Evolutionary conservation across 2,113 vertebrate genomes (phyloP).

Genomic region (Gymnocephalus cernua): DNA sequence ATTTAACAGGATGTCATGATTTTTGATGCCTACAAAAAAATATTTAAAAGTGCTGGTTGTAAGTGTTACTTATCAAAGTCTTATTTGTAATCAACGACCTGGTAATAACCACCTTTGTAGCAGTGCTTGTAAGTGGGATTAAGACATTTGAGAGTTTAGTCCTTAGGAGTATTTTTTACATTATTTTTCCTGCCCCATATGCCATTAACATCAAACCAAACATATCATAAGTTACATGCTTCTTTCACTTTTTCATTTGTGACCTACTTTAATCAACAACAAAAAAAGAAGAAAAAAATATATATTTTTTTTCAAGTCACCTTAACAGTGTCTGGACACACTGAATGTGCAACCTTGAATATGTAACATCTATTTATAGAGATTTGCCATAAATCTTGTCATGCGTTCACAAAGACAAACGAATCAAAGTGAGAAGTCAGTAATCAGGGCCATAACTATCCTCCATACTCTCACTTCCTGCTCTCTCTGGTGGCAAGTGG

Average conservation of each 20-base stretch:
- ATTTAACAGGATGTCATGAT: neutral
- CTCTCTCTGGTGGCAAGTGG: slow-evolving; percentile 27
- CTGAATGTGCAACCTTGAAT: slow-evolving; percentile 30
- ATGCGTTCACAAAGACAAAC: slow-evolving; percentile 44
- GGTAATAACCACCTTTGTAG: neutral
- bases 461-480: slow-evolving; percentile 6
- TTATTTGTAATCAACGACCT: neutral
- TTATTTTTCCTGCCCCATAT: neutral
- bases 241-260: slow-evolving; percentile 16
- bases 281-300: slow-evolving; percentile 10
- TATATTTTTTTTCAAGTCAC: slow-evolving; percentile 10
- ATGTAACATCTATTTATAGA: slow-evolving; percentile 33
- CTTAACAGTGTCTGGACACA: slow-evolving; percentile 35
- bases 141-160: neutral
- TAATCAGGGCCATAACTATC: slow-evolving; percentile 46
- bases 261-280: slow-evolving; percentile 17
- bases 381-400: slow-evolving; percentile 12
- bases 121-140: neutral
- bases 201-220: neutral
- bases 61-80: neutral
- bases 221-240: neutral
- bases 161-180: neutral
- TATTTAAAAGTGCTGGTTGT: neutral
- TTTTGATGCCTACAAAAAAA: neutral
- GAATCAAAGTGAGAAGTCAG: slow-evolving; percentile 42